A percentile compares a stretch with the other conserved stretches of the same genome.
These are phyloP conservation scores for Epizoanthus rinbou DNA, from an alignment of 92 coral and sea anemone genomes.

Conservation along the genomic window DNA sequence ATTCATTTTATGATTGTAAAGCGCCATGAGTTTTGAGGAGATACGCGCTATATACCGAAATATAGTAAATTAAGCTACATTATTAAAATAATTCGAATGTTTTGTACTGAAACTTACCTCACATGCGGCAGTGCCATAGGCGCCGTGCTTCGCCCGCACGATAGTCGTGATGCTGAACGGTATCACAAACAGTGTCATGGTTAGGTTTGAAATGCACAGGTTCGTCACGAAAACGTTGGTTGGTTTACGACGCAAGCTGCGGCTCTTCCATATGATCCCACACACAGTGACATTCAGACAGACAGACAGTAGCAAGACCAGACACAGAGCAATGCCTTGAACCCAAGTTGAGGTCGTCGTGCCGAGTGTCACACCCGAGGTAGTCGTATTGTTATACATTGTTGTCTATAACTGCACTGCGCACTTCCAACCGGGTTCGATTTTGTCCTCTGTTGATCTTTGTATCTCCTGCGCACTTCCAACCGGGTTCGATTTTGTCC, in stretches of 20 bases:
- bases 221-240: conserved; percentile 75
- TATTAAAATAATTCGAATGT: background rate
- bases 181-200: conserved; percentile 70
- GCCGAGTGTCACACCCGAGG: background rate
- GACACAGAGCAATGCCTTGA: conserved; percentile 56
- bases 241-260: conserved; percentile 56
- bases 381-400: background rate
- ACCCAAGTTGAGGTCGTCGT: conserved; percentile 28
- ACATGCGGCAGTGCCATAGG: conserved; percentile 57
- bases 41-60: too few relatives aligned
- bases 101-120: conserved; percentile 53
- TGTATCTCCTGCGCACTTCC: too few relatives aligned
- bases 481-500: too few relatives aligned
- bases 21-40: too few relatives aligned
- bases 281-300: conserved; percentile 67
- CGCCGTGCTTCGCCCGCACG: conserved; percentile 59
- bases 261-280: conserved; percentile 64
- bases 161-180: conserved; percentile 79
- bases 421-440: too few relatives aligned
- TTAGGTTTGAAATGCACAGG: conserved; percentile 71
- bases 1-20: too few relatives aligned
- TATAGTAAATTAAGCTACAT: too few relatives aligned
- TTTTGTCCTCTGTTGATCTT: too few relatives aligned
- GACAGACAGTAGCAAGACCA: conserved; percentile 60
- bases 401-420: too few relatives aligned